Conservation (phyloP, 2,888 invertebrate species). For the Pachymerium ferrugineum region DNA sequence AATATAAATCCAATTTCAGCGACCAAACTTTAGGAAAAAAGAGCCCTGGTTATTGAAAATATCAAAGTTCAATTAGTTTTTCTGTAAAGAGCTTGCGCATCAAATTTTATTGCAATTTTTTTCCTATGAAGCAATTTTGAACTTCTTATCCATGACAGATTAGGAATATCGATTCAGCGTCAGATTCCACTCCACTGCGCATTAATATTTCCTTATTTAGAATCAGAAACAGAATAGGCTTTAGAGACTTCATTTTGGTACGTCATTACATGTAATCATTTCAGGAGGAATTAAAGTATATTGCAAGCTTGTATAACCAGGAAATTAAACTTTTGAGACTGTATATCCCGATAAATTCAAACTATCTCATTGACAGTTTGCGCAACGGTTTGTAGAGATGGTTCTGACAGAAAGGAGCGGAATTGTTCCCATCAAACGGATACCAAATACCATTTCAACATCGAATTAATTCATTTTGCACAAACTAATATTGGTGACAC, state of each 20-base stretch:
- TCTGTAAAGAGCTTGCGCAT: background rate
- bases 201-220: slow-evolving; percentile 20
- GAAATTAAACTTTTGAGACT: background rate
- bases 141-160: slow-evolving; percentile 23
- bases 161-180: slow-evolving; percentile 1
- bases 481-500: background rate
- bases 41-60: slow-evolving; percentile 12
- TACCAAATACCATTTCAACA: background rate
- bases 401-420: background rate
- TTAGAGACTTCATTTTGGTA: background rate
- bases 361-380: slow-evolving; percentile 8
- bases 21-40: background rate
- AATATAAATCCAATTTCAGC: background rate
- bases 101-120: slow-evolving; percentile 7
- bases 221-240: background rate
- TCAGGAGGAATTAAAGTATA: background rate
- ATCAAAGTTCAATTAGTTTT: background rate
- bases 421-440: background rate
- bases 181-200: slow-evolving; percentile 1
- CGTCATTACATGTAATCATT: background rate
- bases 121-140: slow-evolving; percentile 5
- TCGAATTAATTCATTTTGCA: slow-evolving; percentile 9
- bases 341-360: background rate
- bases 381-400: background rate
- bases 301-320: background rate